Base-by-base conservation (phyloP, 2,797 vertebrate species). In the Cryptoprocta ferox region DNA sequence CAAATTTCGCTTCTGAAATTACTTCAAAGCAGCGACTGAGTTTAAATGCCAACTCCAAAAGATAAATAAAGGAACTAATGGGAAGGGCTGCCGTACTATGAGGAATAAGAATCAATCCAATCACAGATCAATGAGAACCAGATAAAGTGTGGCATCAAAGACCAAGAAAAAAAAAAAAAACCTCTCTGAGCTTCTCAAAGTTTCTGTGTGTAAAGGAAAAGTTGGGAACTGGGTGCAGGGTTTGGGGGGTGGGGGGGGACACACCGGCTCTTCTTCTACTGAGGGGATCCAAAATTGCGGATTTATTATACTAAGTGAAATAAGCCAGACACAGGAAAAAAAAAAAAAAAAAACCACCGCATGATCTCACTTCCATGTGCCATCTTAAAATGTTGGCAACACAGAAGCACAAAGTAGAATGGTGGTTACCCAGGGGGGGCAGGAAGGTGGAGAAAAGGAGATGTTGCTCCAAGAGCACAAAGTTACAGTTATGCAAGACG, bases 1-100 rank as follows among this genome's bases (percentile, higher is more conserved):
- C 53, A 96, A 95, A 94, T 85, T 94, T 81, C 89, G 90, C 73
- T 92, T 93, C 92, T 85, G 14, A 95, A 85, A 96, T 93, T 39
- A 92, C 82, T 93, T 94, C 85, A 70, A 91, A 93, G 91, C n/a
- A 39, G 85, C 71, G 37, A 39, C 19, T 6, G 59, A 73, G 82
- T 63, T 88, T 75, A 84, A 81, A 93, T 10, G 66, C 45, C 86
- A 91, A 37, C 30, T 76, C 30, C 8, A 18, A 32, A 71, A 88
- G 89, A 88, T 37, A 94, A 91, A 80, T 76, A 84, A 63, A 68
- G 76, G 65, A 71, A 12, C 30, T 78, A 75, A 93, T 1, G 30
- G 89, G 96, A 71, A 85, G 28, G 70, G 24, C 45, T 5, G 32
- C 70, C 5, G 0, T 42, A 15, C 4, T 8, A 48, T 14, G n/a